Percentiles rank a stretch among this genome's conserved stretches.
phyloP scores from a whole-genome alignment of 2,888 invertebrate species.

The Andrena flavipes region DNA sequence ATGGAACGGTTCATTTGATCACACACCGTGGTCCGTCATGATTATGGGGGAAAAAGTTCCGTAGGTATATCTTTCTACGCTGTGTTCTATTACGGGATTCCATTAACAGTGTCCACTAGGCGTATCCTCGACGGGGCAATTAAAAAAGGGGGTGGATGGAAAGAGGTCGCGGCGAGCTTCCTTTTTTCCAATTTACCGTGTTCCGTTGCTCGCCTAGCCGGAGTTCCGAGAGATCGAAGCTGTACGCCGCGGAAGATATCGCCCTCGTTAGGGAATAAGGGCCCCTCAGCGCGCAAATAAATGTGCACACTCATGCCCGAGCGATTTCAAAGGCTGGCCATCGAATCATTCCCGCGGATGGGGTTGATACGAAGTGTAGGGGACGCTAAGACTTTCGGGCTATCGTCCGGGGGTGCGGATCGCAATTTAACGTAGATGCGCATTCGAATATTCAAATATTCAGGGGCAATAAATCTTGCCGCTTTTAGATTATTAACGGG shows the following conservation, averaged over 20 bases:
- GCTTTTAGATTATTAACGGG: constrained; percentile 32
- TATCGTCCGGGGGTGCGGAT: constrained; percentile 18
- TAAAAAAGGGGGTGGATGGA: background rate
- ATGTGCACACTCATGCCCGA: constrained; percentile 54
- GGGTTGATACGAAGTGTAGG: constrained; percentile 29
- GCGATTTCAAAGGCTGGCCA: constrained; percentile 52
- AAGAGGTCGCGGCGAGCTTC: background rate
- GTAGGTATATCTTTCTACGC: background rate
- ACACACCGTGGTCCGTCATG: constrained; percentile 17
- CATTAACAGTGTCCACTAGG: constrained; percentile 17
- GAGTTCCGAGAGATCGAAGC: constrained; percentile 26
- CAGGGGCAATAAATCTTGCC: constrained; percentile 40
- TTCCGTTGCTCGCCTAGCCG: background rate
- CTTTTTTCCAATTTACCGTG: constrained; percentile 2
- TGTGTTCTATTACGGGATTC: constrained; percentile 20
- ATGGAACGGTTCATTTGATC: constrained; percentile 47
- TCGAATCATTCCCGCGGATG: constrained; percentile 48
- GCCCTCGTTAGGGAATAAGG: constrained; percentile 50
- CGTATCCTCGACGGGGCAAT: constrained; percentile 11
- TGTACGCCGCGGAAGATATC: constrained; percentile 40
- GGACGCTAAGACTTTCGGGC: constrained; percentile 32
- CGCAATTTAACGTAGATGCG: constrained; percentile 31
- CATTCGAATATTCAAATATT: constrained; percentile 34
- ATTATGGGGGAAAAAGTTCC: constrained; percentile 41
- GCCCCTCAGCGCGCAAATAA: constrained; percentile 56